Evolutionary conservation across 1,140 invertebrate genomes (phyloP), one percentile per base, ranked within the genome.

Genomic region (Drosophila athabasca): DNA sequence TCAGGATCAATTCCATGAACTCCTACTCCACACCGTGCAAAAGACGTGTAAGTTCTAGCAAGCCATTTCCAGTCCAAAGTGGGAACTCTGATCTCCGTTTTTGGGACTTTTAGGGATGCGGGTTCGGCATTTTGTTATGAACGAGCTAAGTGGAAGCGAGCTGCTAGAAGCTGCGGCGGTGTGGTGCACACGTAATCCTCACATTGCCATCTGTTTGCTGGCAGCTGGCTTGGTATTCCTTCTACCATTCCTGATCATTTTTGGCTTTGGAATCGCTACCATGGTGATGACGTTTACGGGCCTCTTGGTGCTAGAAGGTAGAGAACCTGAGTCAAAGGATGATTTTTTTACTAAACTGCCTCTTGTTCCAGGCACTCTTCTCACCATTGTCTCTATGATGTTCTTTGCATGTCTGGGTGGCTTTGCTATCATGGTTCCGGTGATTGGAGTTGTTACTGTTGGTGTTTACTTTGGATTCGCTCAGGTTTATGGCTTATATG

Each of bases 251-350:
- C 66, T 91, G 2, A 73, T 91, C 0, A 76, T 91, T 17, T 69
- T 90, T 44, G 83, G 79, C 2, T 83, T 91, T 39, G 90, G 83
- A 1, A 62, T 91, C 29, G 75, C 78, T 8, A 88, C 84, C 11
- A 70, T 91, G 51, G n/a, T 78, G 6, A 81, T 91, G 59, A 90
- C 91, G 0, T 87, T 91, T 45, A 90, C 84, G 1, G 90, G 91
- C 17, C 80, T 91, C 53, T 57, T 91, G 3, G 64, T 91, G 6
- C 65, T 91, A 6, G 90, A 91, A 78, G 90, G 90, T 91, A n/a
- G 3, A 3, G 6, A n/a, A 3, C 2, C 8, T 7, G 0, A 3
- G 35, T n/a, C n/a, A 7, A 9, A 9, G 13, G 8, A 13, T 57
- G 44, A 39, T 35, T 6, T 26, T 31, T 31, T 2, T 55, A 43